phyloP scores from a whole-genome alignment of 2,888 invertebrate genomes.

The Amphipyra tragopoginis region DNA sequence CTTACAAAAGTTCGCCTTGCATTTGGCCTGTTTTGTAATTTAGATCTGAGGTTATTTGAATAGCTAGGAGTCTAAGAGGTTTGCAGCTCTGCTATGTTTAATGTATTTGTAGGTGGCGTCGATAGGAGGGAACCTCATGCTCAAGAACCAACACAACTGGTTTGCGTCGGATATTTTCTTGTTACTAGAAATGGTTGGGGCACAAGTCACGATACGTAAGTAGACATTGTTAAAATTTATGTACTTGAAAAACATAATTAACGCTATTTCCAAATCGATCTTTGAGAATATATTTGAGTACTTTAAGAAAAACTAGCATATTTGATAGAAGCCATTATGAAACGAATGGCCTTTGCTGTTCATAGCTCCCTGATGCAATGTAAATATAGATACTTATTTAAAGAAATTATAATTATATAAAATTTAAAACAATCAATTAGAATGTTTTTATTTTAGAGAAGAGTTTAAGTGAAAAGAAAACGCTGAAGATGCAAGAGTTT shows the following conservation, averaged over 20 bases:
- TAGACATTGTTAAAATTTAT: conserved; percentile 29
- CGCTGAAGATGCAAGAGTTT: conserved; percentile 79
- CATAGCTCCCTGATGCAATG: too few relatives aligned
- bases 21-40: conserved; percentile 35
- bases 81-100: conserved; percentile 28
- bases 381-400: too few relatives aligned
- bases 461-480: conserved; percentile 27
- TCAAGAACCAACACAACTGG: conserved; percentile 91
- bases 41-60: conserved; percentile 35
- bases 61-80: conserved; percentile 25
- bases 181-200: conserved; percentile 78
- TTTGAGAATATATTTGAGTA: neutral
- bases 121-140: conserved; percentile 92
- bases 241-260: too few relatives aligned
- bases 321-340: too few relatives aligned
- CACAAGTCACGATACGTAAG: conserved; percentile 74
- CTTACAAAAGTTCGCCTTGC: conserved; percentile 30
- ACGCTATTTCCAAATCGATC: too few relatives aligned
- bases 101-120: conserved; percentile 89
- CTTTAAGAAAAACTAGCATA: neutral
- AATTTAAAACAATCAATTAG: neutral
- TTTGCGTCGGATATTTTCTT: conserved; percentile 93
- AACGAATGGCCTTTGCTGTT: too few relatives aligned
- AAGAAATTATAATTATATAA: neutral
- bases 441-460: conserved; percentile 32